Evolutionary conservation across 2,888 invertebrate species (phyloP).

Genomic region (Oligia latruncula): DNA sequence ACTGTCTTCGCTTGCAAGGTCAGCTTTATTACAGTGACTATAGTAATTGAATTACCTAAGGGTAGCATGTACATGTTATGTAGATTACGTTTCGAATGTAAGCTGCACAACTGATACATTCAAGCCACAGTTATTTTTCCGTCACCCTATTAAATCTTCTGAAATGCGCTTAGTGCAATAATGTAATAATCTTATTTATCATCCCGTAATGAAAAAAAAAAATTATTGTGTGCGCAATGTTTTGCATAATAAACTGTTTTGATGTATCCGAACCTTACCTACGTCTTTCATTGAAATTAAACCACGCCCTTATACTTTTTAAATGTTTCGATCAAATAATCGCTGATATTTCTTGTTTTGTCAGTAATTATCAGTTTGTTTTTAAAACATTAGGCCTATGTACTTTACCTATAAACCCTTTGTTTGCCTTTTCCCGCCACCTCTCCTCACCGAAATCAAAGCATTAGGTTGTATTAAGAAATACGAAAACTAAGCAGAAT

Average conservation of each 20-base stretch:
- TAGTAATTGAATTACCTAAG: neutral
- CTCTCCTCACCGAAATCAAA: slow-evolving; percentile 68
- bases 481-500: slow-evolving; percentile 89
- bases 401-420: neutral
- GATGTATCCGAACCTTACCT: too few species aligned
- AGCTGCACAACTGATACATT: neutral
- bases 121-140: neutral
- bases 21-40: neutral
- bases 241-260: too few species aligned
- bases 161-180: neutral
- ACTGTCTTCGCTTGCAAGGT: slow-evolving; percentile 3
- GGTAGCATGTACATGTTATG: neutral
- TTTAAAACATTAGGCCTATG: too few species aligned
- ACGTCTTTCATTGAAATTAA: too few species aligned
- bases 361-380: too few species aligned
- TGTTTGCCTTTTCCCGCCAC: slow-evolving; percentile 61
- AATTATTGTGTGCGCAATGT: too few species aligned
- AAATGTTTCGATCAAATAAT: too few species aligned
- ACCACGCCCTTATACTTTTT: too few species aligned
- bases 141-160: neutral
- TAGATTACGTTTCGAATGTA: neutral
- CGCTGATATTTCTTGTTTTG: too few species aligned
- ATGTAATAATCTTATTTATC: too few species aligned
- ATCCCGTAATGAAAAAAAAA: too few species aligned
- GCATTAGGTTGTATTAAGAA: slow-evolving; percentile 88